Conservation (phyloP, 1,140 invertebrate genomes). For the Euschistus heros region DNA sequence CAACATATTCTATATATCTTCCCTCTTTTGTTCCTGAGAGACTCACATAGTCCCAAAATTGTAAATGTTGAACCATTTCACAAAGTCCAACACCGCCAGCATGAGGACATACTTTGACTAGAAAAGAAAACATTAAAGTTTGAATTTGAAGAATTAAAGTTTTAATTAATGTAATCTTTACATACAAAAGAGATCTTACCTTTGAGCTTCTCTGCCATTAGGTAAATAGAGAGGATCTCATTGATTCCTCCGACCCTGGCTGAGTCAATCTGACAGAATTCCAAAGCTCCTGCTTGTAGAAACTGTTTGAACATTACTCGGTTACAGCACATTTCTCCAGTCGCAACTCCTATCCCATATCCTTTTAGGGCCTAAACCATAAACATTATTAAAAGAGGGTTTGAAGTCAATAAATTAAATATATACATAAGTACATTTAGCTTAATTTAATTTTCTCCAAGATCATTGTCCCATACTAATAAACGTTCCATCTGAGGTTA, state of each 20-base stretch:
- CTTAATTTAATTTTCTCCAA: too few species aligned
- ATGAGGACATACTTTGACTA: constrained; percentile 86
- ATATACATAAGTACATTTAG: too few species aligned
- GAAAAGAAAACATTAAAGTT: constrained; percentile 29
- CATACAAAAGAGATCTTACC: constrained; percentile 37
- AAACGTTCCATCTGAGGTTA: too few species aligned
- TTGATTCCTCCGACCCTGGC: constrained; percentile 79
- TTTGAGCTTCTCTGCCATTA: constrained; percentile 70
- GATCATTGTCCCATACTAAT: too few species aligned
- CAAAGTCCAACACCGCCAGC: constrained; percentile 85
- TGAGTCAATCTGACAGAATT: constrained; percentile 85
- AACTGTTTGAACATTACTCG: constrained; percentile 88
- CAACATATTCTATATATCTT: constrained; percentile 73
- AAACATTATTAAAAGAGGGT: too few species aligned
- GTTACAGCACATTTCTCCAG: constrained; percentile 86
- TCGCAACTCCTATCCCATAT: constrained; percentile 71
- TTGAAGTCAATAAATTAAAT: too few species aligned
- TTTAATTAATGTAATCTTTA: not conserved
- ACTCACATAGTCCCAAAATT: constrained; percentile 75
- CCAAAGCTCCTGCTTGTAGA: constrained; percentile 61
- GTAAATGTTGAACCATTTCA: constrained; percentile 86
- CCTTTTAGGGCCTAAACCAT: constrained; percentile 46
- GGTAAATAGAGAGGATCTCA: constrained; percentile 75
- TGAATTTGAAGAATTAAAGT: not conserved
- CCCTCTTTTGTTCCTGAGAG: constrained; percentile 57